Base-by-base conservation (phyloP, 2,888 invertebrate genomes). In the Coleophora flavipennella region DNA sequence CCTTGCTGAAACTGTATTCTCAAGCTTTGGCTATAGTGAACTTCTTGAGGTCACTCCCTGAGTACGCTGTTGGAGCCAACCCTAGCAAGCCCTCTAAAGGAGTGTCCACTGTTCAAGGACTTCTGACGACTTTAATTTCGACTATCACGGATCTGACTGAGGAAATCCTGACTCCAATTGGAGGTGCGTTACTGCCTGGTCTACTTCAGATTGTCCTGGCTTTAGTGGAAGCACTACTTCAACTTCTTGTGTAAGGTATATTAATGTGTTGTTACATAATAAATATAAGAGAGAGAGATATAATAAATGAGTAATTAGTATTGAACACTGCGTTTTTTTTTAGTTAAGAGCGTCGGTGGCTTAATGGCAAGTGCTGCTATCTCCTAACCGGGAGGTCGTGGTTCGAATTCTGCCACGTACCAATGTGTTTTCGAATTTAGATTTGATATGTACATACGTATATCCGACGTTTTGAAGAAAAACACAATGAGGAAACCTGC, bases 21-120 rank as follows among this genome's bases (percentile, higher is more conserved):
- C 83, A 84, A 43, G 83, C 83, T 0, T 44, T 84, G 0, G 84
- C 83, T 0, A 84, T 84, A 0, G 77, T 84, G 0, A 84, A 84
- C 42, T 84, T 83, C 55, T 35, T 83, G 0, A 56, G 70, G 6
- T 57, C 68, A 0, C 36, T 84, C 2, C 83, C 83, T 0, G 83
- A 84, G 38, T 84, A 84, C 47, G 76, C 76, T 0, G 44, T 58
- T 0, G 83, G 83, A 0, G 84, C 83, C 0, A 78, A 77, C 38
- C 79, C 84, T 0, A 69, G 62, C 7, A 57, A 65, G 0, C 70
- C 70, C 34, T 8, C 20, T 33, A 4, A 12, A 26, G 29, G 38
- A n/a, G 38, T 38, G 20, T 36, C 67, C 0, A 60, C 61, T 6
- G 60, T 72, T 1, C 76, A 79, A 50, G 75, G 71, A 0, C 48